phyloP scores from a whole-genome alignment of 1,140 invertebrate species.

The Plutomurus gul region DNA sequence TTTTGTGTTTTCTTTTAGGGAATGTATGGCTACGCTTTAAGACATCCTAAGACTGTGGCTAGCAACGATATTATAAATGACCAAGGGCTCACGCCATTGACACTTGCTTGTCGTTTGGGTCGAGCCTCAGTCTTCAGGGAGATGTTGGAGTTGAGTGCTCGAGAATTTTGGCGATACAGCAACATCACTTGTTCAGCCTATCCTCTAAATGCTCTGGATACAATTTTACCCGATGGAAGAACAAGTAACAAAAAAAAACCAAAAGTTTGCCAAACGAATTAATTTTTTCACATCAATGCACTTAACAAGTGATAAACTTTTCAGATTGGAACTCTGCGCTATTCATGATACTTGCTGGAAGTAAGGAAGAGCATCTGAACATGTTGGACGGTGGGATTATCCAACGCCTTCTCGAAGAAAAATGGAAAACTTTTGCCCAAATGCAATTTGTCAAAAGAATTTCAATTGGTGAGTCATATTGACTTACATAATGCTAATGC shows the following conservation, averaged over 20 bases:
- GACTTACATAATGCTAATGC: too few relatives aligned
- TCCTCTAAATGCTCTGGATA: conserved; percentile 93
- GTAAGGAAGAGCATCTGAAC: conserved; percentile 95
- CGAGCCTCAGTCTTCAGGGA: conserved; percentile 94
- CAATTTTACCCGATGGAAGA: conserved; percentile 86
- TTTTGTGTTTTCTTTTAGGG: conserved; percentile 65
- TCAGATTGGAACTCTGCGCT: conserved; percentile 97
- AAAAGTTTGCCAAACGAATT: too few relatives aligned
- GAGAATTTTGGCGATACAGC: conserved; percentile 98
- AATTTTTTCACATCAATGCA: not conserved
- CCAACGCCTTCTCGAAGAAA: conserved; percentile 93
- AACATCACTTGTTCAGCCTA: conserved; percentile 99
- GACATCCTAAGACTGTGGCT: conserved; percentile 90
- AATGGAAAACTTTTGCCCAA: conserved; percentile 98
- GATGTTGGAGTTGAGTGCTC: conserved; percentile 93
- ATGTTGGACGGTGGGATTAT: conserved; percentile 99
- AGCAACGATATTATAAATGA: conserved; percentile 85
- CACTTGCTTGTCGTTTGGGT: conserved; percentile 93
- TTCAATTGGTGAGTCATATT: too few relatives aligned
- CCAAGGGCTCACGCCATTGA: conserved; percentile 91
- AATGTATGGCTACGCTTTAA: conserved; percentile 96
- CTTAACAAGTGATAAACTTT: conserved; percentile 50
- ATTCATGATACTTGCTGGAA: conserved; percentile 96
- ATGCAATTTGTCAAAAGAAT: conserved; percentile 90
- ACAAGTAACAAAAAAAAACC: conserved; percentile 72